Evolutionary conservation across 2,113 vertebrate genomes (phyloP), one percentile per base, ranked within the genome.

Genomic region (Cryptomyrus ogoouensis): DNA sequence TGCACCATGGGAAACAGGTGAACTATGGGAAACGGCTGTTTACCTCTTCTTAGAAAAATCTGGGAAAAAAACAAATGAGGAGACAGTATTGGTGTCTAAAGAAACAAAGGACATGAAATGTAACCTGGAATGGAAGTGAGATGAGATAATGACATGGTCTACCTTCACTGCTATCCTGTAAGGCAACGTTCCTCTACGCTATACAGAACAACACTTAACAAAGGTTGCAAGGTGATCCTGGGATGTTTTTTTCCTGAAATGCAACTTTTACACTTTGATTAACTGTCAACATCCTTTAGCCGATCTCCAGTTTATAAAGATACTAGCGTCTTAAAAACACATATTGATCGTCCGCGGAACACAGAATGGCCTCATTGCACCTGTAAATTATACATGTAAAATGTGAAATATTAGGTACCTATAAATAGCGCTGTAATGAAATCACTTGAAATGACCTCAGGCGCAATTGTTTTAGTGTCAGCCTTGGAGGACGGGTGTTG

Each of bases 21-120:
- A 47, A 47, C 1, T 46, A 24, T 56, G 50, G 85, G 50, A 87
- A 87, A 90, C 52, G 74, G 74, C 74, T 89, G 46, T 83, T 89
- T 85, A 85, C 80, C 27, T 46, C 24, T 13, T 15, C 53, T 85
- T 84, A 35, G 46, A 89, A 89, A 80, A 70, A 84, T 46, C 21
- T 31, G 42, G 46, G 44, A 27, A 17, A 58, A 70, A 58, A 88
- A 70, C 58, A 70, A 88, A 21, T 3, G 70, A 44, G 35, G n/a
- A 70, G 31, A 47, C 7, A 66, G 56, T 53, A 46, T 58, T 85
- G 21, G 47, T 66, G 83, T 90, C 56, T 85, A 86, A 90, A 46
- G 80, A 42, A 90, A 90, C 89, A 62, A 90, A 49, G 44, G 53
- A n/a, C 42, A 58, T 90, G 89, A 90, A 90, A 90, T 50, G 53